These are phyloP conservation scores for Elegia similella DNA, from an alignment of 2,888 invertebrate species.

Conservation along the genomic window DNA sequence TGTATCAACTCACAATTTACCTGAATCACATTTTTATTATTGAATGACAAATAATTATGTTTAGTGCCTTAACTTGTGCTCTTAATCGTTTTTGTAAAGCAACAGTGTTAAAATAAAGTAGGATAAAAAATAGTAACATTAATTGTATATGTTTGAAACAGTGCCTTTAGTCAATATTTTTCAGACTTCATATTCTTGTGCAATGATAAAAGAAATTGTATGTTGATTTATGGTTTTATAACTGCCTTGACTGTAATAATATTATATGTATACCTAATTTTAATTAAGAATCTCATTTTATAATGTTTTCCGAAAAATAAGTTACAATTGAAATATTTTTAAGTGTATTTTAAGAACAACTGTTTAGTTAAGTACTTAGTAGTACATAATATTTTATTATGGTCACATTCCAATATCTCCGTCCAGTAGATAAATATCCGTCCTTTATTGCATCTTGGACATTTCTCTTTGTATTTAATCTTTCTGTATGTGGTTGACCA, in stretches of 20 bases:
- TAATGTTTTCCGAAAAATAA: neutral
- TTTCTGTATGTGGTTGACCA: neutral
- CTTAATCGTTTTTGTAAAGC: neutral
- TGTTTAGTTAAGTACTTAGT: neutral
- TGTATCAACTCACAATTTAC: neutral
- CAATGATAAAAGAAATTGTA: neutral
- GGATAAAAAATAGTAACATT: neutral
- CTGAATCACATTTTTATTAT: conserved; percentile 7
- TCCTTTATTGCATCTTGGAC: neutral
- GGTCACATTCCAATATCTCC: neutral
- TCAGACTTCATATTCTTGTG: neutral
- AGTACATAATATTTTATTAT: neutral
- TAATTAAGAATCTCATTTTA: neutral
- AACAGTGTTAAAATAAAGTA: neutral
- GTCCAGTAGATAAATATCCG: neutral
- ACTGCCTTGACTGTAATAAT: neutral
- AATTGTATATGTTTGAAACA: neutral
- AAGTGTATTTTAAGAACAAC: neutral
- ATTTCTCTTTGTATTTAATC: neutral
- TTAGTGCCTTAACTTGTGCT: conserved; percentile 17
- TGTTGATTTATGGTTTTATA: neutral
- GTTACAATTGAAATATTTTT: neutral
- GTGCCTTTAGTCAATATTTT: neutral
- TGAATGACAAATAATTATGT: neutral
- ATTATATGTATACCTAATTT: neutral